phyloP scores from a whole-genome alignment of 35 echinoderm and acorn worm genomes.

The Chiridota heheva region DNA sequence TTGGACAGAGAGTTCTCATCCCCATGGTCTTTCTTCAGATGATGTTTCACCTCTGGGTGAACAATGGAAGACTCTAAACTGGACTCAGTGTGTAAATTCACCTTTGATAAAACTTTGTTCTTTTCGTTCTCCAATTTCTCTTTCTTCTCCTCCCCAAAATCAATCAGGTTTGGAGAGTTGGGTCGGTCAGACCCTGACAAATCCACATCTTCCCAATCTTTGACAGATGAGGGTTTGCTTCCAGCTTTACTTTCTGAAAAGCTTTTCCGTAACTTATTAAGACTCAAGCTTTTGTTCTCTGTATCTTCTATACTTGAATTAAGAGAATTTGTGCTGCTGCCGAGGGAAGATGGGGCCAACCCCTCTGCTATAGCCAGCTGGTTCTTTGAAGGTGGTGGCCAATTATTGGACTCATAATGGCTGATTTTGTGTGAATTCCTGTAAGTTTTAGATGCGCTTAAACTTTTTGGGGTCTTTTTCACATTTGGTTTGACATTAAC shows the following conservation, averaged over 20 bases:
- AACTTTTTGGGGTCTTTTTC: constrained; percentile 33
- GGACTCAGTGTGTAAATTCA: neutral
- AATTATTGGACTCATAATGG: neutral
- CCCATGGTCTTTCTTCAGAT: neutral
- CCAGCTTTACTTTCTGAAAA: constrained; percentile 12
- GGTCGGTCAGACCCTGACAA: constrained; percentile 15
- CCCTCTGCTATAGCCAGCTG: neutral
- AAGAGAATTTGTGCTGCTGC: neutral
- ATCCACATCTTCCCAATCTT: constrained; percentile 40
- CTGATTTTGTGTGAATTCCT: neutral
- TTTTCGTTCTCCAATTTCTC: neutral
- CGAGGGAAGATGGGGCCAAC: neutral
- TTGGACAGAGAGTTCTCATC: constrained; percentile 2
- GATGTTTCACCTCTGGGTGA: constrained; percentile 13
- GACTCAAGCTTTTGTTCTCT: constrained; percentile 11
- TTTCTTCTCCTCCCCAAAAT: constrained; percentile 30
- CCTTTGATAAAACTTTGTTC: too few species aligned
- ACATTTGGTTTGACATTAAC: constrained; percentile 59
- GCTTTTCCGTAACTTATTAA: constrained; percentile 17
- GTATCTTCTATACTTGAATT: neutral
- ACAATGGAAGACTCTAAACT: constrained; percentile 34
- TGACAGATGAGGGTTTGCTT: neutral
- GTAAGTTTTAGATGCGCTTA: constrained; percentile 18
- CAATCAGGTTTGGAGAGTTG: constrained; percentile 19
- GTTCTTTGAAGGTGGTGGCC: constrained; percentile 24